phyloP scores from a whole-genome alignment of 2,113 vertebrate genomes.

The Taxidea taxus region DNA sequence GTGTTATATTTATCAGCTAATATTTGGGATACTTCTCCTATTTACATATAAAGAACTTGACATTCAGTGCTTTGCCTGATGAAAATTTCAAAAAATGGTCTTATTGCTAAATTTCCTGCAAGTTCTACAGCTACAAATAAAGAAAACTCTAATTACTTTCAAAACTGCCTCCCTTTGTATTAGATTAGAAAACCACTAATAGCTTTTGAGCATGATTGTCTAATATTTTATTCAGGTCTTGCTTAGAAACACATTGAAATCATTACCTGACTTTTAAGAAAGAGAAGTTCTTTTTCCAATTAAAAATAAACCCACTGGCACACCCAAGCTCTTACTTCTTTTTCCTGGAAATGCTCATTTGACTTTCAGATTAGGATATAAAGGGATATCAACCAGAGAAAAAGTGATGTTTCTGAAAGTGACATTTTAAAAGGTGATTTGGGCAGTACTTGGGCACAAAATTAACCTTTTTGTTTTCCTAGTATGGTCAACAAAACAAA shows the following conservation, averaged over 20 bases:
- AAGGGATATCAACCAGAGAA: constrained; percentile 55
- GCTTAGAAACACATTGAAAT: constrained; percentile 69
- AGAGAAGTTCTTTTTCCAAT: constrained; percentile 68
- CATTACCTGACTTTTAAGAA: constrained; percentile 74
- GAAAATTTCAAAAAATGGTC: not conserved
- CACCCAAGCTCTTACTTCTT: constrained; percentile 61
- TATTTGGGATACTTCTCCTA: not conserved
- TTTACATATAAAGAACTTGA: constrained; percentile 20
- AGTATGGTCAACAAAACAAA: constrained; percentile 15
- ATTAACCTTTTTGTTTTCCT: constrained; percentile 52
- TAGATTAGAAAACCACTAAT: constrained; percentile 67
- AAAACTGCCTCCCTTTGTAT: constrained; percentile 43
- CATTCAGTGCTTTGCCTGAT: not conserved
- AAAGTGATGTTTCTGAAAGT: constrained; percentile 55
- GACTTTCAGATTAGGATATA: constrained; percentile 71
- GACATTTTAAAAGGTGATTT: constrained; percentile 54
- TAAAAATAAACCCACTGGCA: constrained; percentile 72
- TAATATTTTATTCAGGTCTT: constrained; percentile 73
- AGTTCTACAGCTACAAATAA: constrained; percentile 48
- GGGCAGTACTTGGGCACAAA: constrained; percentile 26
- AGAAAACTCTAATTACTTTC: constrained; percentile 57
- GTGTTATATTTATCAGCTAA: constrained; percentile 18
- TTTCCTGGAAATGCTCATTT: constrained; percentile 67
- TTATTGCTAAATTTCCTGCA: constrained; percentile 41
- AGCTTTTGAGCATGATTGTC: constrained; percentile 59